Percentiles rank a stretch among this genome's conserved stretches.
Conservation (phyloP, 2,797 vertebrate species). For the Sebastiscus albofasciatus region DNA sequence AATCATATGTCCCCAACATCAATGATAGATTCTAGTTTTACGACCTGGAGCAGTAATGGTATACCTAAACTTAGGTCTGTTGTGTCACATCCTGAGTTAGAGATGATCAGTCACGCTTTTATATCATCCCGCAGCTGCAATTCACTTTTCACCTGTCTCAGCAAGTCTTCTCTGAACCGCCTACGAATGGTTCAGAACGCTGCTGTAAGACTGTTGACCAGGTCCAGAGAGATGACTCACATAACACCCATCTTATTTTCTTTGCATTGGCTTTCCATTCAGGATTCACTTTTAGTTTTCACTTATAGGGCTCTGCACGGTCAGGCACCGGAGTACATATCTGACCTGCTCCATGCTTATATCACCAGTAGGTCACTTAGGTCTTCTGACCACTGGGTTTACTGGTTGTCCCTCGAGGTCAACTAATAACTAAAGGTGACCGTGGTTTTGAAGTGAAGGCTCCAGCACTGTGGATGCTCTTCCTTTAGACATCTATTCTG, state of each 20-base stretch:
- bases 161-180: too few relatives aligned
- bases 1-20: not conserved
- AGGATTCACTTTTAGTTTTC: not conserved
- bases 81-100: fast-evolving
- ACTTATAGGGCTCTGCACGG: not conserved
- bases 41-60: too few relatives aligned
- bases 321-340: too few relatives aligned
- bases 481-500: not conserved
- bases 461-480: not conserved
- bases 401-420: too few relatives aligned
- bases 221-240: too few relatives aligned
- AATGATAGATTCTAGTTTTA: not conserved
- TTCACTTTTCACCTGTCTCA: too few relatives aligned
- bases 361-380: not conserved
- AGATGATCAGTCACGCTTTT: not conserved
- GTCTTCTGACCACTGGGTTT: not conserved
- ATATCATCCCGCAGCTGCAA: fast-evolving
- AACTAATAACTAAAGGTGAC: too few relatives aligned
- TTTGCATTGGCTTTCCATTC: not conserved
- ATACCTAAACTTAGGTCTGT: not conserved
- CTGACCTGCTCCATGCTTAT: not conserved
- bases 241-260: too few relatives aligned
- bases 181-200: too few relatives aligned
- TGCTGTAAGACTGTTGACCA: too few relatives aligned
- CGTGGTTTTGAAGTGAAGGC: not conserved